Percentiles rank a stretch among this genome's conserved stretches.
These are phyloP conservation scores for Cladopsammia gracilis DNA, from an alignment of 64 coral and sea anemone species.

Conservation along the genomic window DNA sequence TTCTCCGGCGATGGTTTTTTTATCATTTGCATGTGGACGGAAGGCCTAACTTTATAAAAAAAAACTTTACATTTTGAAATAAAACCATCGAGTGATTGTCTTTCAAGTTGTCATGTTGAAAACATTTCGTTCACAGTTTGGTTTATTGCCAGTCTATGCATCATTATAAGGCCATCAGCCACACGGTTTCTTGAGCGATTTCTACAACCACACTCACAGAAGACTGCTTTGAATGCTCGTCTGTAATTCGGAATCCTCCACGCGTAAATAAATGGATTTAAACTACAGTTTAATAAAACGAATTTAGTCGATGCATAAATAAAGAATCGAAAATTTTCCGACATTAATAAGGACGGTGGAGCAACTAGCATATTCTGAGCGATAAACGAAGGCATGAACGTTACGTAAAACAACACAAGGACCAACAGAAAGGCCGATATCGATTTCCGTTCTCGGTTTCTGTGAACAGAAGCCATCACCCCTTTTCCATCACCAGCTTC, in stretches of 20 bases:
- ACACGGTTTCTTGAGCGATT: neutral
- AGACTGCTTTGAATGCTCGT: slow-evolving; percentile 21
- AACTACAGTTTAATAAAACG: slow-evolving; percentile 1
- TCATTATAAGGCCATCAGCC: neutral
- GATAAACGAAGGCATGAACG: neutral
- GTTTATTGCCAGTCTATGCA: neutral
- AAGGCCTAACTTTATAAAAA: no score
- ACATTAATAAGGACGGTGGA: neutral
- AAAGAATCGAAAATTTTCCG: neutral
- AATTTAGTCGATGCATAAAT: neutral
- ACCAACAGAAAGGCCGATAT: slow-evolving; percentile 3
- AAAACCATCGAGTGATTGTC: no score
- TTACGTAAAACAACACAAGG: neutral
- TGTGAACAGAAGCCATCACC: neutral
- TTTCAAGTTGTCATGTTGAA: no score
- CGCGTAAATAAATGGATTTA: slow-evolving; percentile 16
- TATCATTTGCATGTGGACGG: no score
- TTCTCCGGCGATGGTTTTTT: no score
- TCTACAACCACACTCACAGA: neutral
- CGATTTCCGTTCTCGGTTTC: slow-evolving; percentile 17
- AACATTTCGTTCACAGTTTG: no score
- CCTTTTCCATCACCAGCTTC: neutral
- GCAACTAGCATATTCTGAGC: neutral
- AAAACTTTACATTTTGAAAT: no score
- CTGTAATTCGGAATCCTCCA: slow-evolving; percentile 30